A percentile compares a stretch with the other conserved stretches of the same genome.
phyloP scores from a whole-genome alignment of 1,140 invertebrate genomes.

The Bemisia tabaci region DNA sequence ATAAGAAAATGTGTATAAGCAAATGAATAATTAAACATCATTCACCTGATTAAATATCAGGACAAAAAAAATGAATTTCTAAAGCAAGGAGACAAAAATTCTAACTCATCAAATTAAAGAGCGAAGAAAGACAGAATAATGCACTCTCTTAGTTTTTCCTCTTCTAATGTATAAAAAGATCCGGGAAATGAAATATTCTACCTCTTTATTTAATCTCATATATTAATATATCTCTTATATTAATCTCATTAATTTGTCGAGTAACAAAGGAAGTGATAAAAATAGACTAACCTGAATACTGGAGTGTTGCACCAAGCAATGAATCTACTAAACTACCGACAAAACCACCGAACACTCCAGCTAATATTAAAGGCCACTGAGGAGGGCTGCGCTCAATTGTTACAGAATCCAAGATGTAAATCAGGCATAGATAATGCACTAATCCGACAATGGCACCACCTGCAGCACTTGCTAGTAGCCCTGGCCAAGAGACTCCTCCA shows the following conservation, averaged over 20 bases:
- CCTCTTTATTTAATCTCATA: too few species aligned
- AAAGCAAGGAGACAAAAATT: too few species aligned
- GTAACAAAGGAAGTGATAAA: too few species aligned
- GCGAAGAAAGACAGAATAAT: too few species aligned
- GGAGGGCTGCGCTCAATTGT: conserved; percentile 45
- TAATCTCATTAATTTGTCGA: too few species aligned
- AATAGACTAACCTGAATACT: conserved; percentile 65
- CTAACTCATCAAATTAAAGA: too few species aligned
- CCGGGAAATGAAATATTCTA: too few species aligned
- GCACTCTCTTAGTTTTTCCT: too few species aligned
- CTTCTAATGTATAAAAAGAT: too few species aligned
- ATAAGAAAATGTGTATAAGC: not conserved
- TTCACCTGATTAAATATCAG: not conserved
- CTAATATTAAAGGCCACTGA: conserved; percentile 67
- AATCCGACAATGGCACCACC: conserved; percentile 64
- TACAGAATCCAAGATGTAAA: conserved; percentile 45
- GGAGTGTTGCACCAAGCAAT: conserved; percentile 65
- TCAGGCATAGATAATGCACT: conserved; percentile 50
- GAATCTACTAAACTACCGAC: conserved; percentile 74
- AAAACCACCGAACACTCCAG: conserved; percentile 55
- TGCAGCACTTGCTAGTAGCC: conserved; percentile 52
- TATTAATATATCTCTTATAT: too few species aligned
- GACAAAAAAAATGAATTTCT: conserved; percentile 4
- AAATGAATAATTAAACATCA: not conserved
- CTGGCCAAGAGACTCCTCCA: conserved; percentile 59